A percentile compares a stretch with the other conserved stretches of the same genome.
Conservation (phyloP, 35 echinoderm and acorn worm species). For the Eucidaris tribuloides region DNA sequence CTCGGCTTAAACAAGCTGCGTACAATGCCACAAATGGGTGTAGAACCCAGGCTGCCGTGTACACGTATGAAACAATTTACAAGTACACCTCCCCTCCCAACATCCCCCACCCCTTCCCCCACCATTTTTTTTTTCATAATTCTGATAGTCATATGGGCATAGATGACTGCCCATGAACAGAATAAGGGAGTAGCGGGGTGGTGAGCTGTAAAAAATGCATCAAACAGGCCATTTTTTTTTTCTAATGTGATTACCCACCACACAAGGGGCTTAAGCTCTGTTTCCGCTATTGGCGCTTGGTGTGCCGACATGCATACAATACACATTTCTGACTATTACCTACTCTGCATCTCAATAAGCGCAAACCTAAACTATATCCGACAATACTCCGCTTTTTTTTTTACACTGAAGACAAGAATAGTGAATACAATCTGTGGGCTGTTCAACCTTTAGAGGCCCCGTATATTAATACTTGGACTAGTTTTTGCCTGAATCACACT, state of each 20-base stretch:
- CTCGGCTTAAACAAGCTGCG: constrained; percentile 12
- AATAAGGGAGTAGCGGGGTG: constrained; percentile 26
- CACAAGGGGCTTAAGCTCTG: constrained; percentile 9
- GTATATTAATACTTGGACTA: too few species aligned
- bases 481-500: too few species aligned
- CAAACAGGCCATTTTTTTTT: constrained; percentile 11
- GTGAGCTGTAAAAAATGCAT: constrained; percentile 22
- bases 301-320: too few species aligned
- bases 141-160: constrained; percentile 11
- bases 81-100: background rate
- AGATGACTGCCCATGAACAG: constrained; percentile 13
- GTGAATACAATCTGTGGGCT: too few species aligned
- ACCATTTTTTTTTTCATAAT: background rate
- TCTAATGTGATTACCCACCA: constrained; percentile 23
- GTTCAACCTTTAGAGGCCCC: too few species aligned
- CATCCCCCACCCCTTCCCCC: background rate
- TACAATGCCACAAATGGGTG: constrained; percentile 25
- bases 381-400: too few species aligned
- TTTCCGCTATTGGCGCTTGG: constrained; percentile 15
- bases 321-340: too few species aligned
- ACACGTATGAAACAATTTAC: constrained; percentile 23
- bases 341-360: too few species aligned
- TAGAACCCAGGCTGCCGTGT: background rate
- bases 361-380: too few species aligned
- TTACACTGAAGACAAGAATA: too few species aligned